Evolutionary conservation across 2,888 invertebrate genomes (phyloP).

Genomic region (Eupithecia vulgata): DNA sequence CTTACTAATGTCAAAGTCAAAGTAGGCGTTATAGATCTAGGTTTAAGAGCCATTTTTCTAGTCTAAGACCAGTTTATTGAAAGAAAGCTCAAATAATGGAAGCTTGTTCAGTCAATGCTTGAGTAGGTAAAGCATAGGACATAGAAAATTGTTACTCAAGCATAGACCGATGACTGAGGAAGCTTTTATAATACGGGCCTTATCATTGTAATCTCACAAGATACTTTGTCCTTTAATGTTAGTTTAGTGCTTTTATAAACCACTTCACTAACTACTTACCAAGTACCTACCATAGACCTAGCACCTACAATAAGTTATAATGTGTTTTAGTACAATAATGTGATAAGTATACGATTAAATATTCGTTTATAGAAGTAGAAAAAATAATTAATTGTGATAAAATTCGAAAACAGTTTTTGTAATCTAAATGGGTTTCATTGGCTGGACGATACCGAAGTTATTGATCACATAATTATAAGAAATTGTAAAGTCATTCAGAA

Average conservation of each 20-base stretch:
- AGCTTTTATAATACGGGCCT: not conserved
- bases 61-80: not conserved
- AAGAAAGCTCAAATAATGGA: not conserved
- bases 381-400: not conserved
- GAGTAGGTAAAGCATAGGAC: not conserved
- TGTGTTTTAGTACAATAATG: not conserved
- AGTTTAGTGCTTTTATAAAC: not conserved
- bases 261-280: not conserved
- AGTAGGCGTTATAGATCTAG: not conserved
- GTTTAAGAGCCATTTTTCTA: not conserved
- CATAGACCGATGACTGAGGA: not conserved
- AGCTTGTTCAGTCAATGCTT: not conserved
- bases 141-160: not conserved
- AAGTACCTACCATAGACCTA: not conserved
- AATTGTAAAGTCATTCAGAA: not conserved
- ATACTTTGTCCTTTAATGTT: not conserved
- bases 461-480: not conserved
- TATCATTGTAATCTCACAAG: not conserved
- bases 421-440: not conserved
- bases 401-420: not conserved
- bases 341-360: not conserved
- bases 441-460: not conserved
- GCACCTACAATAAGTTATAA: not conserved
- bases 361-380: not conserved
- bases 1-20: not conserved